A percentile compares a stretch with the other conserved stretches of the same genome.
Evolutionary conservation across 2,888 invertebrate genomes (phyloP).

Genomic region (Diarsia dahlii): DNA sequence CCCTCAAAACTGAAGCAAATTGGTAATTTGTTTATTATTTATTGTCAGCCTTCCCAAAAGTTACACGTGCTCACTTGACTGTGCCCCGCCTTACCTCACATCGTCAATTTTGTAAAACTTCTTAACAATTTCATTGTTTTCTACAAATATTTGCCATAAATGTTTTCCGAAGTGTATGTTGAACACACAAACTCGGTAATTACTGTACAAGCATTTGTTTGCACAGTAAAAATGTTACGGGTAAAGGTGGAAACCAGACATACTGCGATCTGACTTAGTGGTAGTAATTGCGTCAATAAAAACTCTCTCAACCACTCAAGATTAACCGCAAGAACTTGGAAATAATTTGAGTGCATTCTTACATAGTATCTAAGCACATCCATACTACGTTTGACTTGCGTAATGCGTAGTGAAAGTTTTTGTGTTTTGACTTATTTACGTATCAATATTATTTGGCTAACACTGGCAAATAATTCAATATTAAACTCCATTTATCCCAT

Average conservation of each 20-base stretch:
- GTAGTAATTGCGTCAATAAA: background rate
- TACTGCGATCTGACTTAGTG: background rate
- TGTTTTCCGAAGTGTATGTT: constrained; percentile 13
- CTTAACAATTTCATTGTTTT: constrained; percentile 25
- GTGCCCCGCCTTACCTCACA: background rate
- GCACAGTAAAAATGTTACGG: constrained; percentile 24
- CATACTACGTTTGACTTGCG: background rate
- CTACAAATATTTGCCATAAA: constrained; percentile 27
- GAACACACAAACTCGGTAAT: constrained; percentile 44
- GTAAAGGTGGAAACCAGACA: constrained; percentile 12
- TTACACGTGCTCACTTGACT: background rate
- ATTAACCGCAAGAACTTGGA: background rate
- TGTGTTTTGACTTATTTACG: too few species aligned
- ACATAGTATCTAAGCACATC: background rate
- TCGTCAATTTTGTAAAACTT: constrained; percentile 2
- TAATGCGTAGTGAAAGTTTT: background rate
- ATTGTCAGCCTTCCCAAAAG: background rate
- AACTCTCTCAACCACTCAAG: background rate
- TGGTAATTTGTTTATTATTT: background rate
- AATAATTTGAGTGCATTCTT: constrained; percentile 6
- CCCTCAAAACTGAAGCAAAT: background rate
- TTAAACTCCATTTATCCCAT: too few species aligned
- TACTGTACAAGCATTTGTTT: constrained; percentile 40
- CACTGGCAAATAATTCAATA: too few species aligned
- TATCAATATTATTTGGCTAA: too few species aligned